Evolutionary conservation across 2,797 vertebrate species (phyloP), one percentile per base, ranked within the genome.

Genomic region (Cephalopachus bancanus): DNA sequence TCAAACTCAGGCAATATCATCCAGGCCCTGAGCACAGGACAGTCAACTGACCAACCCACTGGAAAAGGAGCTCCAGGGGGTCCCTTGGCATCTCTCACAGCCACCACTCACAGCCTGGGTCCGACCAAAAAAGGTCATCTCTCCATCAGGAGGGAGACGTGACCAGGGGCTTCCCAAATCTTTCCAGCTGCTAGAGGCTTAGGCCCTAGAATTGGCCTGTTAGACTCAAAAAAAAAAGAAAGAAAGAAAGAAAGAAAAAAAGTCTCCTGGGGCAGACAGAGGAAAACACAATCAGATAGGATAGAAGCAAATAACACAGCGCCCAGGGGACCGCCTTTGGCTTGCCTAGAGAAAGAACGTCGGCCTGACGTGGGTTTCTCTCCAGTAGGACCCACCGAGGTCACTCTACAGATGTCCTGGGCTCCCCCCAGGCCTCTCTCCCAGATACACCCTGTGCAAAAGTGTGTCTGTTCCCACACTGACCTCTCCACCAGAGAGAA

Each of bases 181-280:
- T 17, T 65, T 74, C n/a, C 67, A 10, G 20, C 67, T 64, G 10
- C 69, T 49, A 8, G 59, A 83, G 69, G 69, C 37, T 71, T 3
- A 24, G 55, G 19, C n/a, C 78, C 10, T 15, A 60, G 59, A 88
- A 83, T 19, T 1, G 4, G 69, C 49, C 59, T 5, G 3, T 69
- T 60, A 28, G 37, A 30, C 75, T 75, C 17, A 19, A 60, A 30
- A 53, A 59, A 0, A 20, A 44, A 5, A 37, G n/a, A n/a, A n/a
- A n/a, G n/a, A n/a, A n/a, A n/a, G n/a, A 37, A 37, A 37, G 37
- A 37, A 37, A 19, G 53, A 30, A 53, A 59, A 0, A 20, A 44
- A 44, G 53, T 33, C 53, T 30, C 24, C 0, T 0, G n/a, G 37
- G 44, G 26, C 62, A 55, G 60, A 53, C 0, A 0, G 22, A 55